Base-by-base conservation (phyloP, 2,888 invertebrate genomes). In the Eupithecia insigniata region DNA sequence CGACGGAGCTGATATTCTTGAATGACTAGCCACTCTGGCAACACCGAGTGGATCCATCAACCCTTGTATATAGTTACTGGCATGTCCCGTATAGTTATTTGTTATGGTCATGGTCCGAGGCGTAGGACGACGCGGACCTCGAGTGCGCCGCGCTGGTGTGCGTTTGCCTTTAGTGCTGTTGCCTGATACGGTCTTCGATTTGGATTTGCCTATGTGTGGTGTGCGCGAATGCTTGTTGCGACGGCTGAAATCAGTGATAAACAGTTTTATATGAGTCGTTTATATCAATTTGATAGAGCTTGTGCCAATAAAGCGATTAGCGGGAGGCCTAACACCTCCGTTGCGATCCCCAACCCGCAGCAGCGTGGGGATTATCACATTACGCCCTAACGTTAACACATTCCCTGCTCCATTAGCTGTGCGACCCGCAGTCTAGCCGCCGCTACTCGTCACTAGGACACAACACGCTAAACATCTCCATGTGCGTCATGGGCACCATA, bases 1-100 rank as follows among this genome's bases (percentile, higher is more conserved):
- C 16, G 92, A 91, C 32, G 88, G 93, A 82, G 94, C 90, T 74
- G 92, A 90, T 58, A 84, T 76, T 69, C 88, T 83, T 78, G 86
- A 80, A 83, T 75, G 82, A 34, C 68, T 68, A 3, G 75, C 65
- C 51, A 65, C 34, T n/a, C 34, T 46, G 18, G 51, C 65, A 12
- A 70, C 70, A 6, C 73, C 73, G 18, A 73, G 51, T 8, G 73
- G 73, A 28, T 73, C 73, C n/a, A 70, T 22, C 16, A 73, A 22
- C n/a, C 61, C 43, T 39, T 71, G 71, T 71, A 77, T 72, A 78
- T 39, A 80, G 78, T 70, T 75, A 72, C 67, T 58, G 76, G 74
- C 78, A 76, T 60, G 75, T 78, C 69, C 82, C 75, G 18, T 67
- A 30, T 74, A 74, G 60, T 46, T 71, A 58, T 46, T 71, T 26